Evolutionary conservation across 2,113 vertebrate species (phyloP).

Genomic region (Albula goreensis): DNA sequence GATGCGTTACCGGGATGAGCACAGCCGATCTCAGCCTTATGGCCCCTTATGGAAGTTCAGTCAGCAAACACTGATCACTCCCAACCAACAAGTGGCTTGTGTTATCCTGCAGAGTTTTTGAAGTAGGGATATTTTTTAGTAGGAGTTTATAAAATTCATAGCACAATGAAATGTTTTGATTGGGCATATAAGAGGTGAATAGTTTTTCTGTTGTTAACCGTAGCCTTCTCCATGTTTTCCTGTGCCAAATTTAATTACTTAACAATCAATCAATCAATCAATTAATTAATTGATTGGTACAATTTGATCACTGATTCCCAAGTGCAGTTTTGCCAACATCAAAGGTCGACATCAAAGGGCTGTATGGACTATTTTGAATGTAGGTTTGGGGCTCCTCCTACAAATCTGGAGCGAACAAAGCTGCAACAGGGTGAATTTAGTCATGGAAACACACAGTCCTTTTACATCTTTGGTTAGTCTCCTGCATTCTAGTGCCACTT

Average conservation of each 20-base stretch:
- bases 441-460: neutral
- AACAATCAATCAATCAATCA: no score
- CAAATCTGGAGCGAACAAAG: neutral
- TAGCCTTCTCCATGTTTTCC: conserved; percentile 59
- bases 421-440: neutral
- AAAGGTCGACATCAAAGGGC: neutral
- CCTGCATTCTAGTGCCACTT: neutral
- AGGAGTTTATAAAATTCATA: conserved; percentile 31
- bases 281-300: conserved; percentile 50
- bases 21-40: conserved; percentile 42
- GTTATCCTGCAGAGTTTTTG: conserved; percentile 40
- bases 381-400: neutral
- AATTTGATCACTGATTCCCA: neutral
- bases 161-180: neutral
- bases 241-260: conserved; percentile 46
- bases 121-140: conserved; percentile 33
- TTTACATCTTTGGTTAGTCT: neutral
- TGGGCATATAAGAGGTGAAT: neutral
- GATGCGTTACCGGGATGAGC: conserved; percentile 46
- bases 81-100: conserved; percentile 53
- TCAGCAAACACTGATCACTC: conserved; percentile 49
- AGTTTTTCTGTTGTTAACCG: conserved; percentile 42
- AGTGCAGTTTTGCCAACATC: neutral
- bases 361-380: neutral
- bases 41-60: conserved; percentile 59